Percentiles rank a stretch among this genome's conserved stretches.
phyloP scores from a whole-genome alignment of 1,140 invertebrate species.

The Meteorus sp. region DNA sequence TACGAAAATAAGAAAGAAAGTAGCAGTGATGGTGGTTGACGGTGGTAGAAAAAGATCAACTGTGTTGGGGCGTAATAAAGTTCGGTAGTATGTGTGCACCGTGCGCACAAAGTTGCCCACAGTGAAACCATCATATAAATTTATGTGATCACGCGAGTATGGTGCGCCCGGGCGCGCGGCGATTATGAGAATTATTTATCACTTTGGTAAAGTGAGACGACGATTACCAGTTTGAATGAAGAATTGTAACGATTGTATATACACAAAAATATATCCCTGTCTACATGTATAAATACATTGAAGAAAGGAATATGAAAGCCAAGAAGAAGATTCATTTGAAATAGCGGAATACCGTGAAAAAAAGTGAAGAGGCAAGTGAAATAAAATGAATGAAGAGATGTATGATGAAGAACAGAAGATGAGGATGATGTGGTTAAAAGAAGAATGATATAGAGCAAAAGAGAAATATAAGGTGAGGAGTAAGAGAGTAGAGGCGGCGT shows the following conservation, averaged over 20 bases:
- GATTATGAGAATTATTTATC: constrained; percentile 17
- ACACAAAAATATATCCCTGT: background rate
- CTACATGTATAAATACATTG: background rate
- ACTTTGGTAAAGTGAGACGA: background rate
- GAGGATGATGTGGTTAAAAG: background rate
- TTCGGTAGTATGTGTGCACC: too few relatives aligned
- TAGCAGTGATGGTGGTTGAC: too few relatives aligned
- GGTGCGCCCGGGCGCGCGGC: background rate
- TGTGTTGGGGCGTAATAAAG: background rate
- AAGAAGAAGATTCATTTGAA: constrained; percentile 18
- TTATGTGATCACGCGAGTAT: constrained; percentile 5
- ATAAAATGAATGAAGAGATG: too few relatives aligned
- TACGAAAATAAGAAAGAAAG: too few relatives aligned
- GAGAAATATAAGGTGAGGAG: background rate
- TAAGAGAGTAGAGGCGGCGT: background rate
- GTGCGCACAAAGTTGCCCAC: background rate
- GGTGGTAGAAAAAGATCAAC: background rate
- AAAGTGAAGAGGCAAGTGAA: background rate
- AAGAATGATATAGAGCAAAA: background rate
- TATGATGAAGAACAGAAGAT: background rate
- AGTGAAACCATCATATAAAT: constrained; percentile 3
- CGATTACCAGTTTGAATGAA: constrained; percentile 8
- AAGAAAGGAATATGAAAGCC: background rate
- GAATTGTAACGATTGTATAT: constrained; percentile 3
- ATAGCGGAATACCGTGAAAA: background rate